Evolutionary conservation across 1,140 invertebrate species (phyloP).

Genomic region (Drosophila sechellia): DNA sequence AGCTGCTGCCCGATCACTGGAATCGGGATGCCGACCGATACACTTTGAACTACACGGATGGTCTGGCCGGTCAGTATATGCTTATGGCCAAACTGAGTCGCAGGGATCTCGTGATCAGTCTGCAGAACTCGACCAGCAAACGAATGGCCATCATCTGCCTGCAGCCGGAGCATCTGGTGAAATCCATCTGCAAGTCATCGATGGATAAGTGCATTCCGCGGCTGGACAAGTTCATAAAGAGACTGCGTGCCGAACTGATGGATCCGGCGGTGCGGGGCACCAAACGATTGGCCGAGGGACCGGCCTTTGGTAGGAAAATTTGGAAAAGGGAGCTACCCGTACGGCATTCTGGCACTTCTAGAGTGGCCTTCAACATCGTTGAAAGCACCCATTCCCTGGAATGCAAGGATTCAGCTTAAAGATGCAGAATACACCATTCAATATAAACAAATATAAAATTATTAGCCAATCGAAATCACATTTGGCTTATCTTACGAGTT

Average conservation of each 20-base stretch:
- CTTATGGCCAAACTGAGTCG: constrained; percentile 87
- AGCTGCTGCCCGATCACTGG: constrained; percentile 89
- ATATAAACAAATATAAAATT: too few relatives aligned
- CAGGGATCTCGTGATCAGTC: constrained; percentile 87
- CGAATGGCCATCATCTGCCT: constrained; percentile 82
- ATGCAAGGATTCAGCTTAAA: background rate
- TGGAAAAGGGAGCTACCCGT: background rate
- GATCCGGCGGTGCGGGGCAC: constrained; percentile 21
- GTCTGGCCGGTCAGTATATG: constrained; percentile 87
- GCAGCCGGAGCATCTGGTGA: constrained; percentile 74
- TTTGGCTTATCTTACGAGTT: too few relatives aligned
- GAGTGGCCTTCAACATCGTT: background rate
- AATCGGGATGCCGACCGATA: constrained; percentile 86
- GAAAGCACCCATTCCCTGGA: background rate
- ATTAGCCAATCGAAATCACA: too few relatives aligned
- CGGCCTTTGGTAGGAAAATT: background rate
- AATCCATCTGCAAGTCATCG: background rate
- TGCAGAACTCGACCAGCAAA: constrained; percentile 85
- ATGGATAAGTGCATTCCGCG: constrained; percentile 9
- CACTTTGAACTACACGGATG: constrained; percentile 87
- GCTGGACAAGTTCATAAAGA: background rate
- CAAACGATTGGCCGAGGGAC: background rate
- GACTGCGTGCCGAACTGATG: constrained; percentile 11
- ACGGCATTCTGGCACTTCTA: background rate
- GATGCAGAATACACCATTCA: background rate